Evolutionary conservation across 2,797 vertebrate genomes (phyloP).

Genomic region (Orientallactaga sibirica): DNA sequence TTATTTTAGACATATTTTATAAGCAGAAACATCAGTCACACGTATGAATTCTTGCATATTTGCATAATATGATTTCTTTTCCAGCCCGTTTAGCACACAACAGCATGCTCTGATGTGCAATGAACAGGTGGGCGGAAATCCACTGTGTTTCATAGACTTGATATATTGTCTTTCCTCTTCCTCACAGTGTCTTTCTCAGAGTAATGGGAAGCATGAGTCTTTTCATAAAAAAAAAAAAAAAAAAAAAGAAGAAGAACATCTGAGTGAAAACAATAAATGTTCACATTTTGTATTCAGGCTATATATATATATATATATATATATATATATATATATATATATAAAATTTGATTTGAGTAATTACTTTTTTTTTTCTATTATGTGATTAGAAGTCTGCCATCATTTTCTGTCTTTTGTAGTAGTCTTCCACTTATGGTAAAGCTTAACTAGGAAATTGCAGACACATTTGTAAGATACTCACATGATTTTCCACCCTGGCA

Average conservation of each 20-base stretch:
- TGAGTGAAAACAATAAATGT: slow-evolving; percentile 74
- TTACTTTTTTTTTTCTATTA: slow-evolving; percentile 36
- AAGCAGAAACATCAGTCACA: slow-evolving; percentile 28
- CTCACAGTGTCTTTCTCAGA: neutral
- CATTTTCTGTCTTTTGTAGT: neutral
- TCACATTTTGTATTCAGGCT: neutral
- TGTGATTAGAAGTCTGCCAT: neutral
- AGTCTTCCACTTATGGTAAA: neutral
- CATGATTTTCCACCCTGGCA: neutral
- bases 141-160: neutral
- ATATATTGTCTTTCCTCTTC: slow-evolving; percentile 2
- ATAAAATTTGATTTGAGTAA: slow-evolving; percentile 12
- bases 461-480: neutral
- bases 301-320: neutral
- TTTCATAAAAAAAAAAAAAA: neutral
- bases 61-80: slow-evolving; percentile 58
- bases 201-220: neutral
- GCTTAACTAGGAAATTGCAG: neutral
- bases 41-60: slow-evolving; percentile 22
- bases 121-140: slow-evolving; percentile 52
- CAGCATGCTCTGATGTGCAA: slow-evolving; percentile 22
- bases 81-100: slow-evolving; percentile 40
- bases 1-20: slow-evolving; percentile 34
- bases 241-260: neutral
- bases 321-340: too few species aligned